These are phyloP conservation scores for Eustalomyia histrio DNA, from an alignment of 2,888 invertebrate genomes.

Conservation along the genomic window DNA sequence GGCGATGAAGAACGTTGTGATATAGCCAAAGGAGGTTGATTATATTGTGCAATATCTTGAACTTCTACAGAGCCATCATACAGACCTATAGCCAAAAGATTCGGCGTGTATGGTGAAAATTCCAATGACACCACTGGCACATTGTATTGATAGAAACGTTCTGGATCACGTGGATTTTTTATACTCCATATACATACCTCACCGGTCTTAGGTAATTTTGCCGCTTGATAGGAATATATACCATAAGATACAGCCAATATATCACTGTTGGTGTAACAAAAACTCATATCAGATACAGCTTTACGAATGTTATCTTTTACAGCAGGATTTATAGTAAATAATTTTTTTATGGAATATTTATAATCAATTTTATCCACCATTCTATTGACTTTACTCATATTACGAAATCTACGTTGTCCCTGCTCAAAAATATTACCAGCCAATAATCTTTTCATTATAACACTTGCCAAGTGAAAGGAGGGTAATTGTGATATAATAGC, in stretches of 20 bases:
- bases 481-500: constrained; percentile 62
- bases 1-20: constrained; percentile 82
- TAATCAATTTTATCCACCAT: constrained; percentile 83
- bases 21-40: constrained; percentile 80
- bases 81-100: constrained; percentile 87
- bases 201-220: constrained; percentile 81
- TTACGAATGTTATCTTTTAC: constrained; percentile 68
- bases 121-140: constrained; percentile 84
- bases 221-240: constrained; percentile 82
- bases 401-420: constrained; percentile 85
- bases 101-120: constrained; percentile 85
- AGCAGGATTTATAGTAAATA: constrained; percentile 83
- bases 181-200: constrained; percentile 88
- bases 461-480: constrained; percentile 82
- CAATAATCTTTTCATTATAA: constrained; percentile 85
- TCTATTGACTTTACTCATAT: constrained; percentile 82
- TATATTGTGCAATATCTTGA: constrained; percentile 83
- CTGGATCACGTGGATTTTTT: constrained; percentile 89
- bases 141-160: constrained; percentile 83
- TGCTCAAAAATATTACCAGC: constrained; percentile 83
- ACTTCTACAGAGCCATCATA: constrained; percentile 87
- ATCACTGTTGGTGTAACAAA: constrained; percentile 84
- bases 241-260: constrained; percentile 89
- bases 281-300: constrained; percentile 83
- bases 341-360: constrained; percentile 83